These are phyloP conservation scores for Cygnus buccinator DNA, from an alignment of 2,113 vertebrate species.

Conservation along the genomic window DNA sequence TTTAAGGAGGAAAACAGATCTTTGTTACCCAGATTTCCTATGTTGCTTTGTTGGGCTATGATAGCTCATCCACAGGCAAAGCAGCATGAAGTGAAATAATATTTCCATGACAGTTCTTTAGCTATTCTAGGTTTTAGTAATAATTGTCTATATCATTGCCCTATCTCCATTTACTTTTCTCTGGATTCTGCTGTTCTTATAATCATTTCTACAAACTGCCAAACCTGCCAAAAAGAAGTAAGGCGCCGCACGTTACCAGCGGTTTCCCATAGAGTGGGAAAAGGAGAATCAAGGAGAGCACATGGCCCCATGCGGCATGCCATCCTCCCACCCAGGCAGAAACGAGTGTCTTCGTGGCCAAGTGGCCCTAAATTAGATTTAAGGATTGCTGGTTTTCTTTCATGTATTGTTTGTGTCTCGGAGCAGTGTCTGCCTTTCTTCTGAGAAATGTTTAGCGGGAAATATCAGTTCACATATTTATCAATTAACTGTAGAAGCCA, in stretches of 20 bases:
- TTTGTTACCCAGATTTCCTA: neutral
- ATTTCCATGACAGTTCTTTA: neutral
- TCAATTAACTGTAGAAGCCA: neutral
- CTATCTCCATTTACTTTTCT: neutral
- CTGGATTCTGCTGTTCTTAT: neutral
- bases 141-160: neutral
- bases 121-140: neutral
- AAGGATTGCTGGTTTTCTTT: neutral
- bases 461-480: neutral
- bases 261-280: neutral
- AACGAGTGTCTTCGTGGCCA: neutral
- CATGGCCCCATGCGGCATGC: accelerated
- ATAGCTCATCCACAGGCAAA: neutral
- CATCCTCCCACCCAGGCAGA: neutral
- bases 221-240: neutral
- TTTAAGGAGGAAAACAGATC: neutral
- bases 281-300: neutral
- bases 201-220: neutral
- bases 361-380: slow-evolving; percentile 40
- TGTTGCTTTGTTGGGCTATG: neutral
- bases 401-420: neutral
- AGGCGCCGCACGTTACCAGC: accelerated
- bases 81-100: neutral
- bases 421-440: neutral
- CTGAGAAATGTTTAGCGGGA: neutral